A percentile compares a stretch with the other conserved stretches of the same genome.
Evolutionary conservation across 2,113 vertebrate genomes (phyloP).

Genomic region (Cryptomyrus ogoouensis): DNA sequence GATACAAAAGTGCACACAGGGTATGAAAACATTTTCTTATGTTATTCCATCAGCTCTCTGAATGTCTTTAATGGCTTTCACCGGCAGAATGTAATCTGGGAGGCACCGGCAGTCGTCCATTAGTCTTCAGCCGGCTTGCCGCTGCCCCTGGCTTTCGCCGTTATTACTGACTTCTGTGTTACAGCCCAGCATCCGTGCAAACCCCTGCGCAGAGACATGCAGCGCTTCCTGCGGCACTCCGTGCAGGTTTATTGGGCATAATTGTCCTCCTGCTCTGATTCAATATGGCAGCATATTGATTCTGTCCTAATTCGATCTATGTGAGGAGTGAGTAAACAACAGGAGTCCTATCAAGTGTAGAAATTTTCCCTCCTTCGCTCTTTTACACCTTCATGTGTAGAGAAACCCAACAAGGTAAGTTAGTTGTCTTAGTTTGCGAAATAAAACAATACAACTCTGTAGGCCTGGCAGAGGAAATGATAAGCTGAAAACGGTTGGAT

Average conservation of each 20-base stretch:
- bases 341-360: conserved; percentile 50
- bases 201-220: conserved; percentile 32
- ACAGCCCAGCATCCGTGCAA: conserved; percentile 31
- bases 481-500: not conserved
- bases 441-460: not conserved
- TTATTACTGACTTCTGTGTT: conserved; percentile 34
- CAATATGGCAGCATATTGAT: conserved; percentile 56
- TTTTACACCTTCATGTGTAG: not conserved
- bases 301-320: conserved; percentile 59
- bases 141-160: conserved; percentile 31
- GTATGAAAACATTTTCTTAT: conserved; percentile 2
- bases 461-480: not conserved
- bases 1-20: conserved; percentile 8
- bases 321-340: conserved; percentile 52
- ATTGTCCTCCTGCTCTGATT: conserved; percentile 56
- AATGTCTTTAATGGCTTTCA: conserved; percentile 6
- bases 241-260: conserved; percentile 51
- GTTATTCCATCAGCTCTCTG: not conserved
- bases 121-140: not conserved
- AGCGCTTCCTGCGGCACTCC: conserved; percentile 34
- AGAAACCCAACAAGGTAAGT: not conserved
- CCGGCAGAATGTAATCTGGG: not conserved
- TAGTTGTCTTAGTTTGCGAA: too few species aligned
- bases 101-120: not conserved
- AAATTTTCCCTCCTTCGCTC: not conserved